Evolutionary conservation across 1,140 invertebrate species (phyloP).

Genomic region (Rhagoletis zephyria): DNA sequence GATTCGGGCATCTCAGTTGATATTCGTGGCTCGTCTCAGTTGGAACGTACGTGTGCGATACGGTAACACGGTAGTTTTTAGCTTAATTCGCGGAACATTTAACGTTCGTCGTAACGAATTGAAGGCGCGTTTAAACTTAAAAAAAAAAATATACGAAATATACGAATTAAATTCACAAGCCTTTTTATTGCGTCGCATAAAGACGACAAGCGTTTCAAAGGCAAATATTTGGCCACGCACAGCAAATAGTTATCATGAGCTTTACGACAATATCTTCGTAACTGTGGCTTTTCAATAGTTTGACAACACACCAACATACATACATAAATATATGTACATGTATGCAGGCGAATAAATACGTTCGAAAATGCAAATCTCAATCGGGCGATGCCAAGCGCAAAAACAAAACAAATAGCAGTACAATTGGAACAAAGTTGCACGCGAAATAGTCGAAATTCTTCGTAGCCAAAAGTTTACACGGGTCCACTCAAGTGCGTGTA

Average conservation of each 20-base stretch:
- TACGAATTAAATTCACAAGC: background rate
- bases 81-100: constrained; percentile 11
- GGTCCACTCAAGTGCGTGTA: background rate
- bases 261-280: background rate
- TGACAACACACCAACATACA: background rate
- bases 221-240: background rate
- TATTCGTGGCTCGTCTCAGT: constrained; percentile 43
- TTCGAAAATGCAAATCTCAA: background rate
- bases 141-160: background rate
- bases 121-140: background rate
- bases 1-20: constrained; percentile 47
- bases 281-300: background rate
- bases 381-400: background rate
- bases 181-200: background rate
- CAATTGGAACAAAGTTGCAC: background rate
- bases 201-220: background rate
- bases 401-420: background rate
- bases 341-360: too few relatives aligned
- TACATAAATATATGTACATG: background rate
- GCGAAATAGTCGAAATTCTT: background rate
- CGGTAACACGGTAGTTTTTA: constrained; percentile 1
- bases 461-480: background rate
- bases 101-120: background rate
- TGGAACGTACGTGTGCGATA: constrained; percentile 28
- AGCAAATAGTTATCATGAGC: background rate